Base-by-base conservation (phyloP, 2,888 invertebrate genomes). In the Ichneumon xanthorius region DNA sequence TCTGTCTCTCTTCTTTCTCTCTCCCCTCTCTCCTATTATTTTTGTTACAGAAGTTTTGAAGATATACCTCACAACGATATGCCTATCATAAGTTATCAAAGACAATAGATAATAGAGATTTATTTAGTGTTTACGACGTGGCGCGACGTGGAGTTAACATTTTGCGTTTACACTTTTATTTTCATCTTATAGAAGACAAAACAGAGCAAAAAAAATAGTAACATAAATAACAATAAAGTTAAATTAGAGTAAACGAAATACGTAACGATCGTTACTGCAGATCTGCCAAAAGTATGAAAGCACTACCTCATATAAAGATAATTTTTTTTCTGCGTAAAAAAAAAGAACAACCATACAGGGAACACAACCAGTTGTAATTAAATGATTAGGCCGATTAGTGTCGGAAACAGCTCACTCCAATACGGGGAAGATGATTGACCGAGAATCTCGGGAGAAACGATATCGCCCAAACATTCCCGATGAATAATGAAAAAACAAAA, bases 21-120 rank as follows among this genome's bases (percentile, higher is more conserved):
- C 53, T 55, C 45, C 19, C 22, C n/a, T 81, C 48, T 76, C 61
- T 87, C 87, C 82, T 85, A 79, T 87, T 87, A 82, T 82, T 91
- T 90, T 88, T 90, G 89, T 91, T 92, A 89, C 90, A 89, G 89
- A 82, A 84, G 71, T 86, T 89, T 85, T 89, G 89, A 90, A 90
- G 89, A 89, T 88, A 92, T 92, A 91, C 91, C 91, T 92, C 91
- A 92, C 92, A 93, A 93, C 93, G 93, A 93, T 91, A 91, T 89
- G 90, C 91, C 92, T 92, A 91, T 91, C 91, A 89, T 91, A 90
- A 90, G 91, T 92, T 92, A 92, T 92, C 90, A 91, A 90, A 92
- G 92, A 92, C 93, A 93, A 92, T 92, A 92, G 92, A 89, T 89
- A 88, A 90, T 91, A 92, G 90, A 91, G 89, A 89, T 91, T 92